These are phyloP conservation scores for Hirtodrosophila cameraria DNA, from an alignment of 2,888 invertebrate species.

Conservation along the genomic window DNA sequence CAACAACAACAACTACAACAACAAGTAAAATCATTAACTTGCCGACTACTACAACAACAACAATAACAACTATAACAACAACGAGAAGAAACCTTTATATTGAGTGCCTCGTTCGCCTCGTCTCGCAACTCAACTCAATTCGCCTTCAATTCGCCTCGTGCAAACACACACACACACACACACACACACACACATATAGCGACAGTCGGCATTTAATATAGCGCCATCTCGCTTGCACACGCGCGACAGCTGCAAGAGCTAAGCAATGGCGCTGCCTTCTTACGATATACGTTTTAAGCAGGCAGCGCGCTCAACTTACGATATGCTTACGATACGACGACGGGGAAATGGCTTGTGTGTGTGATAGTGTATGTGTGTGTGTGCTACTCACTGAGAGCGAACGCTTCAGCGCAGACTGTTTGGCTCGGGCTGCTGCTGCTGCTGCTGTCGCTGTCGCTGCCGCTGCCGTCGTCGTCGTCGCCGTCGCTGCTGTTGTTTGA, in stretches of 20 bases:
- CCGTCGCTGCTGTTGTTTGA: conserved; percentile 29
- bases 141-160: conserved; percentile 66
- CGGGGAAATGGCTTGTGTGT: conserved; percentile 60
- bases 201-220: conserved; percentile 33
- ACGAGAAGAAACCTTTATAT: conserved; percentile 31
- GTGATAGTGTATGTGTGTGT: conserved; percentile 11
- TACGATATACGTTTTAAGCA: conserved; percentile 77
- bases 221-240: conserved; percentile 58
- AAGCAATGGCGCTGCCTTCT: conserved; percentile 75
- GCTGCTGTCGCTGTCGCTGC: conserved; percentile 13
- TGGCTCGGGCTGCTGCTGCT: conserved; percentile 45
- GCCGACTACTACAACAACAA: conserved; percentile 46
- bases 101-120: conserved; percentile 44
- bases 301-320: conserved; percentile 64
- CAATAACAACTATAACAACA: conserved; percentile 31
- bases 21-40: conserved; percentile 68
- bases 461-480: background rate
- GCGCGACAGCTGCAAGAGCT: conserved; percentile 32
- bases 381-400: conserved; percentile 32
- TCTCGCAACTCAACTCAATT: conserved; percentile 62
- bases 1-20: conserved; percentile 21
- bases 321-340: conserved; percentile 58
- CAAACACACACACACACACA: conserved; percentile 16
- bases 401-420: conserved; percentile 59
- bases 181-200: conserved; percentile 7